phyloP scores from a whole-genome alignment of 2,888 invertebrate species.

The Epirrhoe tristata region DNA sequence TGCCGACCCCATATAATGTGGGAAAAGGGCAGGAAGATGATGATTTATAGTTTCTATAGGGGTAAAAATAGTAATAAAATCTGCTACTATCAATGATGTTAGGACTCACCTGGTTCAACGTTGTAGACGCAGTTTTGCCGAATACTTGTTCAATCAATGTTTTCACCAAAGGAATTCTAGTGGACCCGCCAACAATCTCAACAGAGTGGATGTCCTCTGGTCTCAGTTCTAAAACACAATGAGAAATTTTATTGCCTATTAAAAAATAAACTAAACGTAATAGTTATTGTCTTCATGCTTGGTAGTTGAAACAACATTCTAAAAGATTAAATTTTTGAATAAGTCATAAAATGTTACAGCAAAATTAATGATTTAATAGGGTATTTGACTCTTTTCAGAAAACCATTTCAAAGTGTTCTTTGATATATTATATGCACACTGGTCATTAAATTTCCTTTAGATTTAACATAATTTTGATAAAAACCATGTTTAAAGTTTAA shows the following conservation, averaged over 20 bases:
- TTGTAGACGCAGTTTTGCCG: constrained; percentile 95
- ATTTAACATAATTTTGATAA: too few species aligned
- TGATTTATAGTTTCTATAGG: not conserved
- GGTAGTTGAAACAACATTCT: not conserved
- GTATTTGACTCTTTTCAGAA: too few species aligned
- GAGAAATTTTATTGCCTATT: not conserved
- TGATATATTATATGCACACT: too few species aligned
- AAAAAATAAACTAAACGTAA: not conserved
- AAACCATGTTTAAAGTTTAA: too few species aligned
- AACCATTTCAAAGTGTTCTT: too few species aligned
- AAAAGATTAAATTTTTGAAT: too few species aligned
- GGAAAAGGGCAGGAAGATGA: too few species aligned
- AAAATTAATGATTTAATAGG: too few species aligned
- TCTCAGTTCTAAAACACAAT: constrained; percentile 86
- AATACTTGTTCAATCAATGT: constrained; percentile 94
- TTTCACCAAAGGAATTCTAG: constrained; percentile 97
- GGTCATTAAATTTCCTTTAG: too few species aligned
- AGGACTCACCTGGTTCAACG: constrained; percentile 91
- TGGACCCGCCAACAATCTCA: constrained; percentile 98
- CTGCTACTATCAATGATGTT: not conserved
- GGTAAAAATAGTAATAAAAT: too few species aligned
- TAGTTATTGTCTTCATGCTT: not conserved
- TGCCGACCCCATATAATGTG: too few species aligned
- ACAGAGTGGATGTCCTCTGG: constrained; percentile 96
- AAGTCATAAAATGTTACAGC: too few species aligned